phyloP scores from a whole-genome alignment of 2,888 invertebrate species.

The Drosophila dives region DNA sequence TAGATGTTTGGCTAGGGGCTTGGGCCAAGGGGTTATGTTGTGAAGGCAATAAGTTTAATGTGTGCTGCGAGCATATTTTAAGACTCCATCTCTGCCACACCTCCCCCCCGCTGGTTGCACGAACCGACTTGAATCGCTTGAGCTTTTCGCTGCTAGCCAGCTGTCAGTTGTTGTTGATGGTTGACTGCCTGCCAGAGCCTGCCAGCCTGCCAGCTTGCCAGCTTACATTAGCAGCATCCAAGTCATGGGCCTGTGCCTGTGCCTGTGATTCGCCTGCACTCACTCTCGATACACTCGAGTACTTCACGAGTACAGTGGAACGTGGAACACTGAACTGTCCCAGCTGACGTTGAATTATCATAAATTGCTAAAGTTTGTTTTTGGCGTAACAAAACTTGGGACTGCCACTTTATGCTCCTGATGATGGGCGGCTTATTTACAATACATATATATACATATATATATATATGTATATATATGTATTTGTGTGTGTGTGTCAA shows the following conservation, averaged over 20 bases:
- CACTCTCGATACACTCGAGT: conserved; percentile 33
- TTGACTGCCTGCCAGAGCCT: conserved; percentile 53
- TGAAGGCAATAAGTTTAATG: conserved; percentile 79
- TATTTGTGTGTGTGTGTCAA: conserved; percentile 46
- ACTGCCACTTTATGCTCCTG: conserved; percentile 47
- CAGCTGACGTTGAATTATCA: conserved; percentile 84
- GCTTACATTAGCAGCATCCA: conserved; percentile 62
- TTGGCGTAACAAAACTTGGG: conserved; percentile 73
- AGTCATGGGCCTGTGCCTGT: conserved; percentile 38
- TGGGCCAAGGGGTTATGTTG: conserved; percentile 23
- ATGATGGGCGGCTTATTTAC: conserved; percentile 51
- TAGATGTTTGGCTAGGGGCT: conserved; percentile 8
- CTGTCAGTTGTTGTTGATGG: conserved; percentile 76
- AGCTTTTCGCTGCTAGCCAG: conserved; percentile 70
- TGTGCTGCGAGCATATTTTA: conserved; percentile 75
- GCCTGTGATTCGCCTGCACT: conserved; percentile 39
- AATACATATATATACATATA: neutral
- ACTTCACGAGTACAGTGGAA: conserved; percentile 50
- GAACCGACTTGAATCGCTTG: conserved; percentile 20
- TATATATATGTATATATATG: neutral
- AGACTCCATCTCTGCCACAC: conserved; percentile 35
- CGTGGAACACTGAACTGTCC: conserved; percentile 76
- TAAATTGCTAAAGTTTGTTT: conserved; percentile 82
- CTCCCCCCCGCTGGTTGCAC: neutral
- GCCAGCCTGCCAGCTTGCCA: conserved; percentile 34